Evolutionary conservation across 2,113 vertebrate genomes (phyloP).

Genomic region (Sterrhoptilus dennistouni): DNA sequence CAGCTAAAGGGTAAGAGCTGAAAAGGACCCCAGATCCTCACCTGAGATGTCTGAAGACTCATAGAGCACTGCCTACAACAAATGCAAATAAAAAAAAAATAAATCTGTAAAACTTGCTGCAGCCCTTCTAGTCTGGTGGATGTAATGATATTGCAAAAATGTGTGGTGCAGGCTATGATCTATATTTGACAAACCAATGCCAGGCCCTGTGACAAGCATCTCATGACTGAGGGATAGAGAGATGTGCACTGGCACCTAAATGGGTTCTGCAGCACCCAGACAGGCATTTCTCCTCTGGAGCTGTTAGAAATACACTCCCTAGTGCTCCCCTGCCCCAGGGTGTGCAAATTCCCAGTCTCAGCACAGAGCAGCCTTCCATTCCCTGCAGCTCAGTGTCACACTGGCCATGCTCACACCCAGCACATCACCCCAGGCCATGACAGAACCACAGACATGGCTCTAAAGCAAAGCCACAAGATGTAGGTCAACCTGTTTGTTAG

Average conservation of each 20-base stretch:
- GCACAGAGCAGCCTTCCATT: not conserved
- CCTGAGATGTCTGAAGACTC: not conserved
- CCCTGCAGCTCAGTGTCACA: not conserved
- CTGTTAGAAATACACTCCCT: not conserved
- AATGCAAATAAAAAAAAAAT: not conserved
- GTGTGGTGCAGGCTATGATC: not conserved
- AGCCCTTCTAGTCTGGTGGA: not conserved
- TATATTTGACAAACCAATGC: not conserved
- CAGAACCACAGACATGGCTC: not conserved
- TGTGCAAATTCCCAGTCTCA: not conserved
- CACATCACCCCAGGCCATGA: accelerated
- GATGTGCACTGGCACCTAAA: not conserved
- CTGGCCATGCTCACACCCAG: not conserved
- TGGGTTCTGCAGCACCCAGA: not conserved
- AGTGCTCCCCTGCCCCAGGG: not conserved
- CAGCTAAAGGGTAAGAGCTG: not conserved
- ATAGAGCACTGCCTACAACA: not conserved
- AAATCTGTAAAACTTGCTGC: not conserved
- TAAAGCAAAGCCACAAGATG: not conserved
- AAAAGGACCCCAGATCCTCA: not conserved
- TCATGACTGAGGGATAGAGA: not conserved
- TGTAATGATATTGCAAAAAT: not conserved
- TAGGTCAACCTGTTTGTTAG: not conserved
- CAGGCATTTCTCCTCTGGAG: not conserved
- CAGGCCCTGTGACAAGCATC: accelerated